Conservation (phyloP, 2,797 vertebrate genomes). For the Tauraco hartlaubi region DNA sequence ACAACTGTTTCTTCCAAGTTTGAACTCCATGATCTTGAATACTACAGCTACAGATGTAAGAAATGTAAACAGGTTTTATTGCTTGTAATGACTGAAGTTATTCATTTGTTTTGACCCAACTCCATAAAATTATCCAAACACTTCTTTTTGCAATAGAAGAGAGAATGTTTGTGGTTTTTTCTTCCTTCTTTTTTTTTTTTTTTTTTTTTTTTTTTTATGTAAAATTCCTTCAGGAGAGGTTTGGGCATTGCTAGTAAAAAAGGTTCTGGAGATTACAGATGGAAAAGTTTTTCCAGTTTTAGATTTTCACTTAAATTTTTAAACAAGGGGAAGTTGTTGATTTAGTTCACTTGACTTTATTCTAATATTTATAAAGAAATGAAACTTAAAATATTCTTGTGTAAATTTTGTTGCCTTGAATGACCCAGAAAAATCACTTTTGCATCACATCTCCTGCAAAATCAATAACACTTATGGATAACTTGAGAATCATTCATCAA, state of each 20-base stretch:
- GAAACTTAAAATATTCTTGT: background rate
- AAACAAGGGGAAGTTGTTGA: background rate
- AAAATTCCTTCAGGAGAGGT: background rate
- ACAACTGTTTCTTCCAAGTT: background rate
- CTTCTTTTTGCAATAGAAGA: background rate
- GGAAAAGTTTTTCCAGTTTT: background rate
- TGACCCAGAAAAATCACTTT: slow-evolving; percentile 49
- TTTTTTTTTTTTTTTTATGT: too few species aligned
- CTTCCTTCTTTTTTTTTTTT: too few species aligned
- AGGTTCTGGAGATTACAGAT: background rate
- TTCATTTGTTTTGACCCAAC: background rate
- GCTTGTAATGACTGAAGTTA: background rate
- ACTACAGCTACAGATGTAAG: background rate
- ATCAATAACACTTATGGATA: slow-evolving; percentile 63
- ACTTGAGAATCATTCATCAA: slow-evolving; percentile 63
- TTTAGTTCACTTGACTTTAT: background rate
- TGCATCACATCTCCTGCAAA: slow-evolving; percentile 32
- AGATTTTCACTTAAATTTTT: background rate
- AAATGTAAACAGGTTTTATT: background rate
- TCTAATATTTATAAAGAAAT: slow-evolving; percentile 13
- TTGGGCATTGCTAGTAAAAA: background rate
- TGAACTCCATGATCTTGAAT: background rate
- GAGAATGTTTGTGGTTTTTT: accelerated
- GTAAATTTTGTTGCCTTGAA: slow-evolving; percentile 28
- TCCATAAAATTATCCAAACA: background rate